A percentile compares a stretch with the other conserved stretches of the same genome.
phyloP scores from a whole-genome alignment of 2,797 vertebrate genomes.

The Pseudochromis fuscus region DNA sequence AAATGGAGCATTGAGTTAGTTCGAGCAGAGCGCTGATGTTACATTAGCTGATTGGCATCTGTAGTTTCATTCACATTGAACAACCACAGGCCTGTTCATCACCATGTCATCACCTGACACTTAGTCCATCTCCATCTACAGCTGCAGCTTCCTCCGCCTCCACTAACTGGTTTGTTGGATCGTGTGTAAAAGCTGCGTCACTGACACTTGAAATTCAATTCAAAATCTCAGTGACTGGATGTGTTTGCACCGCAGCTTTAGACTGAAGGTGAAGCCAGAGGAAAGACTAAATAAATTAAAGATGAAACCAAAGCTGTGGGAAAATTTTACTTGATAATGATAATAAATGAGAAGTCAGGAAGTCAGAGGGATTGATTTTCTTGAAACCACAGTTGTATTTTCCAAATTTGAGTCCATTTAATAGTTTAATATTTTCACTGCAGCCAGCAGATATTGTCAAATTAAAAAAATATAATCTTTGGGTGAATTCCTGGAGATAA shows the following conservation, averaged over 20 bases:
- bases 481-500: not conserved
- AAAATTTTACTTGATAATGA: slow-evolving; percentile 8
- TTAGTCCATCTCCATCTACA: too few relatives aligned
- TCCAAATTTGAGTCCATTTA: slow-evolving; percentile 10
- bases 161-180: too few relatives aligned
- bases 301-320: not conserved
- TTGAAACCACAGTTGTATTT: not conserved
- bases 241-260: not conserved
- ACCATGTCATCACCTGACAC: too few relatives aligned
- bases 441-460: slow-evolving; percentile 10
- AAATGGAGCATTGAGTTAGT: too few relatives aligned
- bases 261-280: not conserved
- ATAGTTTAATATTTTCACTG: slow-evolving; percentile 4
- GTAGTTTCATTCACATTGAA: too few relatives aligned
- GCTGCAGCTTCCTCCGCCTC: too few relatives aligned
- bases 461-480: slow-evolving; percentile 3
- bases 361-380: not conserved
- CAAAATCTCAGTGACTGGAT: too few relatives aligned
- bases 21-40: too few relatives aligned
- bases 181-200: too few relatives aligned
- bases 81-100: too few relatives aligned
- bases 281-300: not conserved
- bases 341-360: slow-evolving; percentile 13
- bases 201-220: too few relatives aligned
- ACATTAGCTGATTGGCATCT: too few relatives aligned